These are phyloP conservation scores for Leptopilina drosophilae DNA, from an alignment of 2,888 invertebrate genomes.

Conservation along the genomic window DNA sequence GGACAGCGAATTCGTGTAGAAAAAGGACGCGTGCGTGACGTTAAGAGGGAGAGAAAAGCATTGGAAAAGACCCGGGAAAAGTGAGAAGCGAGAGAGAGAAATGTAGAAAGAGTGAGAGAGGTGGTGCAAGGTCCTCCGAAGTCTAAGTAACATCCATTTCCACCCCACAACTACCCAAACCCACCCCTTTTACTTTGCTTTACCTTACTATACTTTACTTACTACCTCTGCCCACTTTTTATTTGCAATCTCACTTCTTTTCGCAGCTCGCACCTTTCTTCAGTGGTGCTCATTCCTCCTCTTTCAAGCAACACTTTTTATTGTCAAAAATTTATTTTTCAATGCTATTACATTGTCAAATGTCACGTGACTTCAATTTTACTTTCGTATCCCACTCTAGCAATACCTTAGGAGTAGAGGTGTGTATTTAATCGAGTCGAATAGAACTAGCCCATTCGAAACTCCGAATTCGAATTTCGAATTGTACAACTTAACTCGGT, in stretches of 20 bases:
- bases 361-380: neutral
- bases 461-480: no score
- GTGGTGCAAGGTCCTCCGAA: conserved; percentile 62
- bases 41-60: conserved; percentile 45
- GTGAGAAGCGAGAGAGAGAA: conserved; percentile 43
- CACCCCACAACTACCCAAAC: conserved; percentile 57
- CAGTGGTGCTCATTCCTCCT: conserved; percentile 43
- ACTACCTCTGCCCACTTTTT: conserved; percentile 63
- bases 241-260: conserved; percentile 44
- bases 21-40: conserved; percentile 52
- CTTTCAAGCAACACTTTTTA: neutral
- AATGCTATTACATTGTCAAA: neutral
- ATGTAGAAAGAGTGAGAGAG: conserved; percentile 47
- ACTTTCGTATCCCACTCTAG: no score
- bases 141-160: conserved; percentile 74
- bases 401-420: no score
- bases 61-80: conserved; percentile 50
- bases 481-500: no score
- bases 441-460: no score
- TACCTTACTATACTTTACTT: conserved; percentile 65
- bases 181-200: conserved; percentile 67
- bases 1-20: conserved; percentile 40
- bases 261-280: conserved; percentile 46
- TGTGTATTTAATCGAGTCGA: no score
- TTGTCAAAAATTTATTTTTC: neutral